Base-by-base conservation (phyloP, 2,888 invertebrate species). In the Lasioglossum calceatum region DNA sequence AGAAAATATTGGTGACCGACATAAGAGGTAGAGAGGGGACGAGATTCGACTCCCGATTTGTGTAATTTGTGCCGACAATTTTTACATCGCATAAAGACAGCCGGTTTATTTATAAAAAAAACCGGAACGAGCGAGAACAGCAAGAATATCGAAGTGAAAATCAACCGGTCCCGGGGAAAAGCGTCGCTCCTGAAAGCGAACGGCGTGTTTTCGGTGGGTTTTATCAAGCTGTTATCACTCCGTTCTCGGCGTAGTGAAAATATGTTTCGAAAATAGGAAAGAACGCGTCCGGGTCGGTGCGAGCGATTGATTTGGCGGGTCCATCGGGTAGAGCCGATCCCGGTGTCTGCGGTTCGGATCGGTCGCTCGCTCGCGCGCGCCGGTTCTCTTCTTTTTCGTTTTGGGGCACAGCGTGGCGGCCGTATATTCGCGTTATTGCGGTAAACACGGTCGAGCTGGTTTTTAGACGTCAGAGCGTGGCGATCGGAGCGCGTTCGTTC, bases 391-490 rank as follows among this genome's bases (percentile, higher is more conserved):
- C 76, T 72, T 50, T 72, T 70, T 39, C 14, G 54, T 54, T 54
- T 54, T 54, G 23, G 54, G 54, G 8, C 79, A 54, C 54, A 54
- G 70, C 77, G 61, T 50, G 50, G 71, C 58, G 50, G 67, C 67
- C 47, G 42, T 77, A 71, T 74, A 44, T 85, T 79, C 73, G 72
- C 83, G 78, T 72, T 80, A 76, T 88, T 88, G 74, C 88, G 87
- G 89, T 84, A 87, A 90, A 82, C 88, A 89, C 84, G 86, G 84
- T 88, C 88, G 86, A 82, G 87, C 77, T 88, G 81, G 82, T 84
- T 88, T 91, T 91, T 87, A 88, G 86, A 91, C 88, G 82, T 84
- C 89, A 77, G 87, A 86, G 84, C 89, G 84, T 89, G 83, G 82
- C 83, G 88, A 90, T 89, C 90, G 85, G 70, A 78, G 77, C 84